These are phyloP conservation scores for Eucera pruinosa DNA, from an alignment of 2,888 invertebrate species.

Conservation along the genomic window DNA sequence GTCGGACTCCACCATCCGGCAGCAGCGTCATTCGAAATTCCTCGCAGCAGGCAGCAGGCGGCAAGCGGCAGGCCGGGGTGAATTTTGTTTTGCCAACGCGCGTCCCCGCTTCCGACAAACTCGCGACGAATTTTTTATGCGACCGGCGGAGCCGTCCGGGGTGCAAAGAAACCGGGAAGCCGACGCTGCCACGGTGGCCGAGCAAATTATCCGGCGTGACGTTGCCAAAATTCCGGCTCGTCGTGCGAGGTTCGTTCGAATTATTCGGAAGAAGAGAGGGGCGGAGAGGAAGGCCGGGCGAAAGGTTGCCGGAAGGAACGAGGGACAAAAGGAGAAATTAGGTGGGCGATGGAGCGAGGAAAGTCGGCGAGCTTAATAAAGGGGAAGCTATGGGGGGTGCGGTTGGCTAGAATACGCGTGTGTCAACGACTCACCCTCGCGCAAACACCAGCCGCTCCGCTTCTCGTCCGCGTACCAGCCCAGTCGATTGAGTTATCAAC, in stretches of 20 bases:
- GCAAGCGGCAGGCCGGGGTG: too few species aligned
- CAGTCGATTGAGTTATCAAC: constrained; percentile 9
- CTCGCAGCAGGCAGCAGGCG: background rate
- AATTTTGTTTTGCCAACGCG: constrained; percentile 31
- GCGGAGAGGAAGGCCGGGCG: too few species aligned
- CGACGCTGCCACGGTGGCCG: background rate
- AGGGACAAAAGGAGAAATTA: constrained; percentile 16
- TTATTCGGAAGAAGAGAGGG: background rate
- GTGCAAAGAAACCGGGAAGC: background rate
- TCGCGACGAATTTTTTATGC: constrained; percentile 41
- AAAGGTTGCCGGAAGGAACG: too few species aligned
- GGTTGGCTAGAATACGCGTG: constrained; percentile 60
- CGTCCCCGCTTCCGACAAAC: constrained; percentile 20
- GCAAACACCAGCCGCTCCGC: too few species aligned
- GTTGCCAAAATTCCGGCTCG: constrained; percentile 34
- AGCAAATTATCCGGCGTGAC: constrained; percentile 42
- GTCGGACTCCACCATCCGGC: too few species aligned
- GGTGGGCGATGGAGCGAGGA: constrained; percentile 9
- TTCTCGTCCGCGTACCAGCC: constrained; percentile 7
- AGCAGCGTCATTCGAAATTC: constrained; percentile 28
- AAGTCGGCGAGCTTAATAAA: constrained; percentile 44
- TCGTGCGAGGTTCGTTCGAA: constrained; percentile 5
- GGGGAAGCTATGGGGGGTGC: constrained; percentile 47
- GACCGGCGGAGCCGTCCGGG: background rate
- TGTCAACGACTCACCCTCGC: constrained; percentile 30